Percentiles rank a stretch among this genome's conserved stretches.
Conservation (phyloP, 2,113 vertebrate species). For the Nothocercus nigrocapillus region DNA sequence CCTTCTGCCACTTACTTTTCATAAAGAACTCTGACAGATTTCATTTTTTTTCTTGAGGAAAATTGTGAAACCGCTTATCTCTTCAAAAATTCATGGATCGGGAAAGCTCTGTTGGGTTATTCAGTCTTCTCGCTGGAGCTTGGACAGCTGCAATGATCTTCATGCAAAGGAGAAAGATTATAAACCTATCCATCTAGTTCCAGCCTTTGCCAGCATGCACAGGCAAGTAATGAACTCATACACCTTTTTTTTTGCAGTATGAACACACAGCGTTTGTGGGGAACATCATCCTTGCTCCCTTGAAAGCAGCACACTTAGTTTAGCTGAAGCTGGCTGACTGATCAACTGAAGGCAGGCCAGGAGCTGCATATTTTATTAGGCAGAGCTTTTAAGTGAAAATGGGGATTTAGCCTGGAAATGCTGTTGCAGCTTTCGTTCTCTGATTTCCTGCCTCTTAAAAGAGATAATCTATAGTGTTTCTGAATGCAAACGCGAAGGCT, state of each 20-base stretch:
- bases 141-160: not conserved
- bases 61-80: not conserved
- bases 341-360: not conserved
- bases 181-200: not conserved
- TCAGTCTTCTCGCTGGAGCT: not conserved
- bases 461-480: not conserved
- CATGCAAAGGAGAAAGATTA: not conserved
- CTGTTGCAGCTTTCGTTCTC: not conserved
- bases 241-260: not conserved
- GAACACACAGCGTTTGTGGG: not conserved
- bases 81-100: not conserved
- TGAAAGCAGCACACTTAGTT: not conserved
- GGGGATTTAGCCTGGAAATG: not conserved
- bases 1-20: not conserved
- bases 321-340: not conserved
- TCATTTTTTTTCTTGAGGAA: not conserved
- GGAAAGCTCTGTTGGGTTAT: not conserved
- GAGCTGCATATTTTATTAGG: not conserved
- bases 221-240: not conserved
- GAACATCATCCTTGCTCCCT: not conserved
- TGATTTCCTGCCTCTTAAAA: not conserved
- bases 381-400: constrained; percentile 6
- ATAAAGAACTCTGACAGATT: not conserved
- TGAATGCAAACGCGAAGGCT: not conserved
- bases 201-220: not conserved